Percentiles rank a stretch among this genome's conserved stretches.
Evolutionary conservation across 2,797 vertebrate species (phyloP).

Genomic region (Rhadinocentrus ornatus): DNA sequence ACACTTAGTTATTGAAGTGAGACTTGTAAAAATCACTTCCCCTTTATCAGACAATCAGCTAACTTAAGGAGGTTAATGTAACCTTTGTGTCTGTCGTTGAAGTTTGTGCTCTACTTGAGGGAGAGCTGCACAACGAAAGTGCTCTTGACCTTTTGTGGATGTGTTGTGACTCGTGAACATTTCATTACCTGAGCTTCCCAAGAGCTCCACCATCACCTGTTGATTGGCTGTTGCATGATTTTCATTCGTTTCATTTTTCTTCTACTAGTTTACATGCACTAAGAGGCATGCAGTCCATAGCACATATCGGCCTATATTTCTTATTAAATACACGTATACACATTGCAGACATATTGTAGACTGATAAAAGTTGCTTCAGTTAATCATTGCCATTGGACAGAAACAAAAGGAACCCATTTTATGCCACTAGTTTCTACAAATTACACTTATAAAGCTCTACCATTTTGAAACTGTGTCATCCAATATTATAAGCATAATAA

Average conservation of each 20-base stretch:
- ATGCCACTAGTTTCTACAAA: not conserved
- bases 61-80: slow-evolving; percentile 27
- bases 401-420: not conserved
- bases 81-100: slow-evolving; percentile 42
- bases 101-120: slow-evolving; percentile 32
- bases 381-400: not conserved
- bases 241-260: slow-evolving; percentile 1
- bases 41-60: slow-evolving; percentile 13
- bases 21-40: slow-evolving; percentile 1
- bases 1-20: not conserved
- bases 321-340: not conserved
- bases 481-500: not conserved
- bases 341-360: not conserved
- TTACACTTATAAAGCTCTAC: not conserved
- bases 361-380: not conserved
- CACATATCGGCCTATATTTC: not conserved
- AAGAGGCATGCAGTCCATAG: not conserved
- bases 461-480: not conserved
- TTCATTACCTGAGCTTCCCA: slow-evolving; percentile 21
- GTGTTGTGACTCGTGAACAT: slow-evolving; percentile 47
- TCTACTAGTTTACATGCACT: not conserved
- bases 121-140: slow-evolving; percentile 47
- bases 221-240: slow-evolving; percentile 14
- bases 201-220: slow-evolving; percentile 12
- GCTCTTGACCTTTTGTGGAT: slow-evolving; percentile 59